A percentile compares a stretch with the other conserved stretches of the same genome.
phyloP scores from a whole-genome alignment of 2,113 vertebrate species.

The Bujurquina vittata region DNA sequence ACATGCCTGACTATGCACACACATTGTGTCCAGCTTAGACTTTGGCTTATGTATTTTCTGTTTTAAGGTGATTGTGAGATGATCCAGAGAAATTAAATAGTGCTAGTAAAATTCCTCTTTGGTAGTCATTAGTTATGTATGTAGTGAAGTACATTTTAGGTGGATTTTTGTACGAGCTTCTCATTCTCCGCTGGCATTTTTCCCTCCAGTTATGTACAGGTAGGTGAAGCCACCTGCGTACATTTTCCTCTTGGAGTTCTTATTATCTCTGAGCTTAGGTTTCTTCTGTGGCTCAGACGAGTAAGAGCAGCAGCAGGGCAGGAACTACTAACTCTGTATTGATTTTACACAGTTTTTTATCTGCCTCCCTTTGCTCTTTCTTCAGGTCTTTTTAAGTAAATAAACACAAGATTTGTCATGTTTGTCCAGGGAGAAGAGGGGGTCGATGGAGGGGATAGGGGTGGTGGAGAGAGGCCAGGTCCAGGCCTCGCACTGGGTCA shows the following conservation, averaged over 20 bases:
- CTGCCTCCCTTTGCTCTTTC: slow-evolving; percentile 65
- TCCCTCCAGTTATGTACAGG: slow-evolving; percentile 5
- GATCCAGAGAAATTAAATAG: not conserved
- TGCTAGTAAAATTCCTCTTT: not conserved
- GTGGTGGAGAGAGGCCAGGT: slow-evolving; percentile 67
- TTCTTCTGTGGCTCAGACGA: slow-evolving; percentile 46
- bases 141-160: not conserved
- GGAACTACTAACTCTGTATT: slow-evolving; percentile 74
- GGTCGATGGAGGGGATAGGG: slow-evolving; percentile 38
- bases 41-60: slow-evolving; percentile 14
- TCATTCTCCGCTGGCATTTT: slow-evolving; percentile 12
- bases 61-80: not conserved
- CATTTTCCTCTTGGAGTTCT: slow-evolving; percentile 46
- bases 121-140: not conserved
- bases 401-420: slow-evolving; percentile 86
- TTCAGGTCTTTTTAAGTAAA: slow-evolving; percentile 80
- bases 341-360: slow-evolving; percentile 82
- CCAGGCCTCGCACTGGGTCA: slow-evolving; percentile 62
- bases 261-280: slow-evolving; percentile 40
- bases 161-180: slow-evolving; percentile 6
- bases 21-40: slow-evolving; percentile 42
- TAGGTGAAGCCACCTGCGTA: slow-evolving; percentile 55
- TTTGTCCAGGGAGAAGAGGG: slow-evolving; percentile 68
- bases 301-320: slow-evolving; percentile 60
- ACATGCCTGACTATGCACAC: slow-evolving; percentile 37